A percentile compares a stretch with the other conserved stretches of the same genome.
These are phyloP conservation scores for Erpobdella octoculata DNA, from an alignment of 2,888 invertebrate genomes.

Conservation along the genomic window DNA sequence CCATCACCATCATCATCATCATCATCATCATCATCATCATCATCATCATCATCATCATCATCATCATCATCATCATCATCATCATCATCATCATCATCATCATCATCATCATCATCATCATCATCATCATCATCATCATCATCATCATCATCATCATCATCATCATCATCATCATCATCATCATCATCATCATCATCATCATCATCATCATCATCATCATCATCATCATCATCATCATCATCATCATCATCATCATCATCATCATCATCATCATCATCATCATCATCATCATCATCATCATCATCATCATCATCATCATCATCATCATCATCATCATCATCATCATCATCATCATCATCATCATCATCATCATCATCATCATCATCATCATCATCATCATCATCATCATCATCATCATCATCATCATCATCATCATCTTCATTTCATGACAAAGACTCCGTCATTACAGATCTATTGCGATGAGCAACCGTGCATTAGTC, in stretches of 20 bases:
- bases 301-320: neutral
- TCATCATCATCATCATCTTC: neutral
- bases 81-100: conserved; percentile 12
- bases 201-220: neutral
- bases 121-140: neutral
- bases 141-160: neutral
- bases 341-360: conserved; percentile 9
- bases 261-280: conserved; percentile 1
- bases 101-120: neutral
- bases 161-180: conserved; percentile 1
- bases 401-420: neutral
- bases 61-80: conserved; percentile 12
- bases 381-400: neutral
- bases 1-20: conserved; percentile 5
- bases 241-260: too few species aligned
- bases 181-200: neutral
- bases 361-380: conserved; percentile 2
- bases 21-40: conserved; percentile 21
- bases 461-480: neutral
- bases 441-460: neutral
- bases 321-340: conserved; percentile 6
- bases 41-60: conserved; percentile 7
- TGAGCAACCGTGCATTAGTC: neutral
- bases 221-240: neutral
- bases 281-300: neutral